Evolutionary conservation across 2,797 vertebrate genomes (phyloP), one percentile per base, ranked within the genome.

Genomic region (Loriculus beryllinus): DNA sequence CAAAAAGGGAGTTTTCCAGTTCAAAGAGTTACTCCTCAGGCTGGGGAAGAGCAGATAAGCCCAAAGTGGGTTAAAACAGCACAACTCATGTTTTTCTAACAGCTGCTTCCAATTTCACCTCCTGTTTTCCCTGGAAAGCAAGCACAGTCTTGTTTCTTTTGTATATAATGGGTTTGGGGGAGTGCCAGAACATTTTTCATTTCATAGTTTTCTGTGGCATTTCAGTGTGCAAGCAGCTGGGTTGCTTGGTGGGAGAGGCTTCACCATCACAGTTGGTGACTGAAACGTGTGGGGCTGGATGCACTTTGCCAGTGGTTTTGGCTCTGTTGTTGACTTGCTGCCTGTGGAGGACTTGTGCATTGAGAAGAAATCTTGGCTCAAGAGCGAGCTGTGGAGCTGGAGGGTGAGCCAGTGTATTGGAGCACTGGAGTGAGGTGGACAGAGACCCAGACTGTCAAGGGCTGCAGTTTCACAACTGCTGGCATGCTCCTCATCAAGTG

Each of bases 41-140:
- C 60, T 59, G 62, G 63, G 29, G 51, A 82, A 70, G 40, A 39
- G 19, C 49, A 68, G 57, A 76, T 69, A 78, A 91, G 86, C 16
- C 14, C 43, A 26, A 43, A 67, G 35, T 29, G 59, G 35, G 13
- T 84, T 63, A 63, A 56, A 84, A 49, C 21, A 86, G 17, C 5
- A 12, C 0, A 0, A 35, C 67, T 94, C 11, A 10, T 5, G 16
- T 92, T 92, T 86, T 21, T 80, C 60, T 67, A 84, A 77, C 1
- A 7, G 33, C 47, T 0, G 1, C 75, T 77, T 94, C 76, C 77
- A 25, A 57, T 89, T 96, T 93, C 89, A 77, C 25, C 48, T 93
- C 86, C 81, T 95, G 86, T 92, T 94, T 93, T 90, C 51, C 68
- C 68, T 94, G 91, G 82, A 91, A 96, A 92, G 75, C 68, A 81